Evolutionary conservation across 2,113 vertebrate species (phyloP).

Genomic region (Gopherus evgoodei): DNA sequence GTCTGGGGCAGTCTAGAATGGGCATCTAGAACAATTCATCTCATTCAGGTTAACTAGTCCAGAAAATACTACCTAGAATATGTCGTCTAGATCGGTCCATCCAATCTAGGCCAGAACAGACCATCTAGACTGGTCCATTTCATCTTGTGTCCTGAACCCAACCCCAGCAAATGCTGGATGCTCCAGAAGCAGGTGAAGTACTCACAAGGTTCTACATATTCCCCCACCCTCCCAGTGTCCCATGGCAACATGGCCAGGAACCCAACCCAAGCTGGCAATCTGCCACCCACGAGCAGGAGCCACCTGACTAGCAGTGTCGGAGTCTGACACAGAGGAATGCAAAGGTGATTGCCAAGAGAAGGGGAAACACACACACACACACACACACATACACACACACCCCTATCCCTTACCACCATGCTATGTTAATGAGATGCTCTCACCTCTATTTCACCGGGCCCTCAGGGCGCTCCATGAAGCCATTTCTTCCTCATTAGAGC

Average conservation of each 20-base stretch:
- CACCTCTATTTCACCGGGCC: background rate
- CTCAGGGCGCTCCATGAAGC: background rate
- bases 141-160: background rate
- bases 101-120: background rate
- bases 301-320: background rate
- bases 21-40: background rate
- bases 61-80: background rate
- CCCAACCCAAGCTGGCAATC: background rate
- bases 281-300: background rate
- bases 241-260: background rate
- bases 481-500: slow-evolving; percentile 3
- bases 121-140: background rate
- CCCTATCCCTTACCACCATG: background rate
- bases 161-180: background rate
- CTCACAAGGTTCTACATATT: background rate
- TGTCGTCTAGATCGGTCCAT: background rate
- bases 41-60: background rate
- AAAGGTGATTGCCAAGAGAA: background rate
- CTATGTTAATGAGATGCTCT: background rate
- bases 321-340: background rate
- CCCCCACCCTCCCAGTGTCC: background rate
- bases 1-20: background rate
- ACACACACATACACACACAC: background rate
- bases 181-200: background rate
- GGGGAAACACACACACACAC: background rate